Percentiles rank a stretch among this genome's conserved stretches.
Conservation (phyloP, 2,113 vertebrate genomes). For the Sitta europaea region DNA sequence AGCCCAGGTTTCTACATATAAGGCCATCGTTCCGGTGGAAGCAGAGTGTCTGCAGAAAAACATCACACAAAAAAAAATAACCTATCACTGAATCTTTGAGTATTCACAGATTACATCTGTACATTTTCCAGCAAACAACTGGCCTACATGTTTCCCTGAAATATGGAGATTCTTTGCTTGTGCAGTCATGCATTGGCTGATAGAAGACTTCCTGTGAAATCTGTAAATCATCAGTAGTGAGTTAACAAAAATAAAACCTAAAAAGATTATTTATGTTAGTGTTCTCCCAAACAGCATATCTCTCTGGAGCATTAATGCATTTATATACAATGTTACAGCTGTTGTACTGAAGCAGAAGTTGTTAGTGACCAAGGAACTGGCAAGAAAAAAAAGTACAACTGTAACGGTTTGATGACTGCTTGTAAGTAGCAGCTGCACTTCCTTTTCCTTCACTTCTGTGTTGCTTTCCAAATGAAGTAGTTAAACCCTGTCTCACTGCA, state of each 20-base stretch:
- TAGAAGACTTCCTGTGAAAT: constrained; percentile 56
- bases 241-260: constrained; percentile 34
- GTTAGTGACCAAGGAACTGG: not conserved
- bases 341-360: not conserved
- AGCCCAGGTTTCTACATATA: constrained; percentile 54
- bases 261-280: constrained; percentile 43
- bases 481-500: not conserved
- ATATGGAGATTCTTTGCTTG: constrained; percentile 46
- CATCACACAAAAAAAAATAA: not conserved
- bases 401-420: not conserved
- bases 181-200: constrained; percentile 66
- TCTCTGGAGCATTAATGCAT: not conserved
- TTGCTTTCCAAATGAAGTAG: not conserved
- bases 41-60: not conserved
- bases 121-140: constrained; percentile 63
- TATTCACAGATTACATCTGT: constrained; percentile 68
- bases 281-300: not conserved
- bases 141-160: constrained; percentile 49
- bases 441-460: not conserved
- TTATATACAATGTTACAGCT: constrained; percentile 35
- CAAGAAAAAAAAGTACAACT: not conserved
- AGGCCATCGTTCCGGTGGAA: constrained; percentile 64
- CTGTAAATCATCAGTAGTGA: constrained; percentile 69
- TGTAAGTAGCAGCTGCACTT: constrained; percentile 39
- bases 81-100: not conserved